Evolutionary conservation across 2,797 vertebrate genomes (phyloP), one percentile per base, ranked within the genome.

Genomic region (Darevskia mixta): DNA sequence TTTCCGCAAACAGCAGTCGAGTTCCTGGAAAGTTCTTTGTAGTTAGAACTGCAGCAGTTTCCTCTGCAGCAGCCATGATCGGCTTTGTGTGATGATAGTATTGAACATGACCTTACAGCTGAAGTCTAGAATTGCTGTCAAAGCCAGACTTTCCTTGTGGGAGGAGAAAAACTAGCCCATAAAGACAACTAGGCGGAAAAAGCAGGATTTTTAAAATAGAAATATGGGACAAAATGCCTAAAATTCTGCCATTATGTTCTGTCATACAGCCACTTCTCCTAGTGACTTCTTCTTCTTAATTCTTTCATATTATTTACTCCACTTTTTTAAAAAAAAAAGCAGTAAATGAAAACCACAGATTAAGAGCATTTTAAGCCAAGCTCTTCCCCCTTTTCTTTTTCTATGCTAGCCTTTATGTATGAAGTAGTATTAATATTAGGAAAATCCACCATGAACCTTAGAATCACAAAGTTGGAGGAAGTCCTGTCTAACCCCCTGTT

Each of bases 1-100:
- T 76, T 87, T 87, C 76, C 80, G 69, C n/a, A 66, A 87, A 64
- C 55, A 84, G 55, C 69, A 90, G 41, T 43, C 71, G 11, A 73
- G 67, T 90, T 83, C 67, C 41, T 90, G 55, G 85, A 90, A 79
- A 75, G 80, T 71, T 83, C 85, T 86, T 83, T 83, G 55, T 86
- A 86, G 80, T 86, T 27, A 86, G 72, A 58, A 18, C n/a, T 79
- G 66, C 49, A 86, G 66, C 29, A 83, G 80, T 86, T 86, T 90
- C 76, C 41, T 79, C 17, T 83, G 41, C 45, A 66, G 32, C 67
- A 8, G 67, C 55, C 72, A 90, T 73, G 38, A 86, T 64, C 69
- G 41, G 25, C 27, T 86, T 49, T 77, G 58, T 79, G 43, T 75
- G 76, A 55, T 84, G 58, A 83, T 79, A 6, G 32, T 18, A 45